A percentile compares a stretch with the other conserved stretches of the same genome.
Conservation (phyloP, 2,888 invertebrate genomes). For the Resseliella maxima region DNA sequence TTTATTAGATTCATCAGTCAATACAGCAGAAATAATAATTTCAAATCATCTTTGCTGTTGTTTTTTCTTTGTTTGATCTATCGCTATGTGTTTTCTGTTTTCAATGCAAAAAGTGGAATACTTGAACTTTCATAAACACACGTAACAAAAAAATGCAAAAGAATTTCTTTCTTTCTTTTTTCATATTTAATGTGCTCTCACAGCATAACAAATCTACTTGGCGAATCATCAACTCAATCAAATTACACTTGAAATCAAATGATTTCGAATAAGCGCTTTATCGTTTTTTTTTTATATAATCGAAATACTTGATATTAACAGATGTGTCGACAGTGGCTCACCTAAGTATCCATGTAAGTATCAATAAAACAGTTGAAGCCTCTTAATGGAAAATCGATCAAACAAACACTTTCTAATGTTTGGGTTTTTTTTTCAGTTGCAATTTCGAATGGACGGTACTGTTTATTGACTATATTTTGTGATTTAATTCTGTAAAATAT, state of each 20-base stretch:
- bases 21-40: constrained; percentile 12
- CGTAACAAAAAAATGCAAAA: constrained; percentile 25
- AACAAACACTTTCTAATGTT: constrained; percentile 21
- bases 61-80: background rate
- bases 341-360: background rate
- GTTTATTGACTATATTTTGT: too few relatives aligned
- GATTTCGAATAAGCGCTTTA: background rate
- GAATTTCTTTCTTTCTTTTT: constrained; percentile 3
- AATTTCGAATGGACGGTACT: background rate
- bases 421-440: background rate
- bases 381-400: constrained; percentile 34
- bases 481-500: too few relatives aligned
- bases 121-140: constrained; percentile 31
- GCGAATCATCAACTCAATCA: background rate
- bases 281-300: constrained; percentile 18
- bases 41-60: background rate
- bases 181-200: background rate
- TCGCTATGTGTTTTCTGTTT: background rate
- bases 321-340: background rate
- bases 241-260: constrained; percentile 14
- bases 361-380: background rate
- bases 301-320: background rate
- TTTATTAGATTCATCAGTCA: background rate
- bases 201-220: background rate
- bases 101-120: constrained; percentile 11